These are phyloP conservation scores for Dissostichus mawsoni DNA, from an alignment of 2,113 vertebrate genomes.

Conservation along the genomic window DNA sequence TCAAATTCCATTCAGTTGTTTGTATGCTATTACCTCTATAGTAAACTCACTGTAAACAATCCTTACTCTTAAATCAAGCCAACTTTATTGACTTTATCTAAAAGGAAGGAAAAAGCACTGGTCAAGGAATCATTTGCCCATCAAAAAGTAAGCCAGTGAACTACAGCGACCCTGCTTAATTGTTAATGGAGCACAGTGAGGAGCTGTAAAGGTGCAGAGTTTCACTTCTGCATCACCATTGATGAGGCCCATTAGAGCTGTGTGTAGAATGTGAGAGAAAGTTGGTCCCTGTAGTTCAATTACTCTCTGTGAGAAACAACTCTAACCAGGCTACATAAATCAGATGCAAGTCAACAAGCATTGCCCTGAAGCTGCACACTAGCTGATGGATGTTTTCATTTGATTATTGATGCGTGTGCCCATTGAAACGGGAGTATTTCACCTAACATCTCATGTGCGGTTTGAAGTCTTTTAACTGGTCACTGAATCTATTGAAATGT, in stretches of 20 bases:
- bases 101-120: slow-evolving; percentile 34
- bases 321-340: slow-evolving; percentile 23
- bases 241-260: slow-evolving; percentile 2
- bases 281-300: slow-evolving; percentile 6
- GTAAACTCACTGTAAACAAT: neutral
- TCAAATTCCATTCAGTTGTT: too few relatives aligned
- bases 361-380: neutral
- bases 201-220: slow-evolving; percentile 56
- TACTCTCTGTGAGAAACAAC: slow-evolving; percentile 16
- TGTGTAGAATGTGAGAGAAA: slow-evolving; percentile 49
- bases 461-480: neutral
- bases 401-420: slow-evolving; percentile 22
- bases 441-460: neutral
- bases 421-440: neutral
- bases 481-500: neutral
- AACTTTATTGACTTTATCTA: neutral
- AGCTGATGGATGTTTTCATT: neutral
- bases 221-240: slow-evolving; percentile 45
- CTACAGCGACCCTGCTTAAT: slow-evolving; percentile 37
- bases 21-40: neutral
- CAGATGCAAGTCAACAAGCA: slow-evolving; percentile 15
- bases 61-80: slow-evolving; percentile 13
- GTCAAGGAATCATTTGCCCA: slow-evolving; percentile 27
- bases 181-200: slow-evolving; percentile 43
- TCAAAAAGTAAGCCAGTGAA: slow-evolving; percentile 49